A percentile compares a stretch with the other conserved stretches of the same genome.
Evolutionary conservation across 2,113 vertebrate genomes (phyloP).

Genomic region (Hemicordylus capensis): DNA sequence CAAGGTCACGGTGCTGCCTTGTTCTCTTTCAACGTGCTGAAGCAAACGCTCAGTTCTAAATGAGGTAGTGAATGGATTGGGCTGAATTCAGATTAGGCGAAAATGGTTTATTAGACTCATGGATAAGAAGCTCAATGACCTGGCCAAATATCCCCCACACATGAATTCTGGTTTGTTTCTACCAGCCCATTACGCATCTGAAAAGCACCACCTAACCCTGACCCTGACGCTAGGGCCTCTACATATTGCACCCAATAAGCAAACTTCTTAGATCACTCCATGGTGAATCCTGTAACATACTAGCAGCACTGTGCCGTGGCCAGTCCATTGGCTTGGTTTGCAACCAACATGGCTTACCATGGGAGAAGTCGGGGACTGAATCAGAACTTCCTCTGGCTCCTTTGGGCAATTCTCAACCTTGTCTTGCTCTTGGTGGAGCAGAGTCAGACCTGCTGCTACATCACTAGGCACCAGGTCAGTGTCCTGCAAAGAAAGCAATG

Average conservation of each 20-base stretch:
- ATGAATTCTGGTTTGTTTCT: too few relatives aligned
- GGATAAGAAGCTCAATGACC: too few relatives aligned
- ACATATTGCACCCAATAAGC: not conserved
- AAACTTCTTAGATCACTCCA: not conserved
- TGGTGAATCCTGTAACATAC: not conserved
- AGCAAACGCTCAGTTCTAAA: too few relatives aligned
- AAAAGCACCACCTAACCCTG: not conserved
- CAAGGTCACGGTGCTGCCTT: too few relatives aligned
- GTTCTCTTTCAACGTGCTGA: too few relatives aligned
- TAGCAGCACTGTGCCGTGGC: not conserved
- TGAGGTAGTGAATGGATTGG: too few relatives aligned
- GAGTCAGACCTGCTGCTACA: constrained; percentile 91
- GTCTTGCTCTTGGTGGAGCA: constrained; percentile 96
- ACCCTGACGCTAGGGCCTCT: not conserved
- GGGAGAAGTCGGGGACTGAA: constrained; percentile 77
- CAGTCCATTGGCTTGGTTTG: fast-evolving
- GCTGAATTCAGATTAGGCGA: too few relatives aligned
- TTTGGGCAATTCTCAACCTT: constrained; percentile 78
- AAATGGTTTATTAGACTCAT: too few relatives aligned
- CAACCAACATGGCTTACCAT: constrained; percentile 74
- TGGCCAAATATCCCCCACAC: too few relatives aligned
- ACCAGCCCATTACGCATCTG: too few relatives aligned
- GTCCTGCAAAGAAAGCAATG: constrained; percentile 78
- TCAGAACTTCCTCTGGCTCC: constrained; percentile 78
- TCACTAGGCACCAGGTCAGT: constrained; percentile 96